Percentiles rank a stretch among this genome's conserved stretches.
Evolutionary conservation across 2,797 vertebrate species (phyloP).

Genomic region (Trematomus bernacchii): DNA sequence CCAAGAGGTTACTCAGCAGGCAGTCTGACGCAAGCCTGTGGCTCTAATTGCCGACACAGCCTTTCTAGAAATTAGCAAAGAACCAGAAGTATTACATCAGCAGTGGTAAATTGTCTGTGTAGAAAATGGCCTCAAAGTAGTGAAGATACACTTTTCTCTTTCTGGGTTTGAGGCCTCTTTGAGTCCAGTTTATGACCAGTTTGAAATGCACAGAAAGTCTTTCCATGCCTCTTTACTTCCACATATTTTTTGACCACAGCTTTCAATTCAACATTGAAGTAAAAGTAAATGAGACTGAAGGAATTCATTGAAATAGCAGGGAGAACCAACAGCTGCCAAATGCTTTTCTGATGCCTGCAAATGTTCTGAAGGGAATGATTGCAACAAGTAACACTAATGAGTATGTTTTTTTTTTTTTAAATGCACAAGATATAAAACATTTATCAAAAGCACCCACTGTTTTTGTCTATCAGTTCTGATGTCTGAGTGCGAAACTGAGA

Average conservation of each 20-base stretch:
- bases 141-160: constrained; percentile 5
- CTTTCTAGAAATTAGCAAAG: constrained; percentile 50
- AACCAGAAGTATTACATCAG: constrained; percentile 50
- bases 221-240: constrained; percentile 12
- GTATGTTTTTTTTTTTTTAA: constrained; percentile 18
- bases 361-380: constrained; percentile 30
- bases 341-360: constrained; percentile 48
- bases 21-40: constrained; percentile 27
- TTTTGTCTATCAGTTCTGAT: constrained; percentile 22
- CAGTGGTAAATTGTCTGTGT: constrained; percentile 7
- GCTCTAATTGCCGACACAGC: constrained; percentile 23
- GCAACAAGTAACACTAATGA: constrained; percentile 21
- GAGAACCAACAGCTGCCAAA: constrained; percentile 31
- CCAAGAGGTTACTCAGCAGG: constrained; percentile 22
- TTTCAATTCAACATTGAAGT: constrained; percentile 61
- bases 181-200: neutral
- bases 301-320: constrained; percentile 40
- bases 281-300: constrained; percentile 42
- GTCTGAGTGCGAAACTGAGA: constrained; percentile 24
- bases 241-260: constrained; percentile 38
- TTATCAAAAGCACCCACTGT: constrained; percentile 2
- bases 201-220: constrained; percentile 4
- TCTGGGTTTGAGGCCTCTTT: constrained; percentile 20
- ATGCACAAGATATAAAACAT: constrained; percentile 5
- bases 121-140: constrained; percentile 36